Evolutionary conservation across 1,140 invertebrate species (phyloP).

Genomic region (Danaus melanippus): DNA sequence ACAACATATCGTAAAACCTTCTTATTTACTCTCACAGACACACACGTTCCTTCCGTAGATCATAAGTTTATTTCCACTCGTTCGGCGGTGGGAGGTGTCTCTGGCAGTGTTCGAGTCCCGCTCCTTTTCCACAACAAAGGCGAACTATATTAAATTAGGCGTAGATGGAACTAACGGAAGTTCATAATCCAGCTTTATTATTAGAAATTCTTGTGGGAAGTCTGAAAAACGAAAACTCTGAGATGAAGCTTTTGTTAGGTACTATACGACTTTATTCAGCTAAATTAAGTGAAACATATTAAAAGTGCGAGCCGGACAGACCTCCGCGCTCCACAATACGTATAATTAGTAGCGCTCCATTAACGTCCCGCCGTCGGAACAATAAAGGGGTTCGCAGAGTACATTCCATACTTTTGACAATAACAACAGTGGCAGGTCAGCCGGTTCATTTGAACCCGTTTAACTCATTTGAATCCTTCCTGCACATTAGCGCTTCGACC

Average conservation of each 20-base stretch:
- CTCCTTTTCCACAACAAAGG: slow-evolving; percentile 51
- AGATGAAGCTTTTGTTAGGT: too few relatives aligned
- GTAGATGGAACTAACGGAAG: slow-evolving; percentile 33
- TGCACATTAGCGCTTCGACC: slow-evolving; percentile 58
- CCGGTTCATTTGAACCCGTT: slow-evolving; percentile 46
- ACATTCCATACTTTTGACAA: slow-evolving; percentile 20
- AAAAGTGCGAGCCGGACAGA: too few relatives aligned
- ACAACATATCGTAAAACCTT: background rate
- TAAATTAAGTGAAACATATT: too few relatives aligned
- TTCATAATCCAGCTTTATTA: slow-evolving; percentile 9
- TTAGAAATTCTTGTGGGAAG: too few relatives aligned
- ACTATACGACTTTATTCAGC: too few relatives aligned
- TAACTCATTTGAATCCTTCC: slow-evolving; percentile 47
- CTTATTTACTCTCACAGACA: slow-evolving; percentile 39
- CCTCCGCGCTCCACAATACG: too few relatives aligned
- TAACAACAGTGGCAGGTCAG: slow-evolving; percentile 28
- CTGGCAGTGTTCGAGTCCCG: slow-evolving; percentile 59
- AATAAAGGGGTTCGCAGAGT: too few relatives aligned
- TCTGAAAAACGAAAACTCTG: too few relatives aligned
- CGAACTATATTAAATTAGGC: slow-evolving; percentile 59
- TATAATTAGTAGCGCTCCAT: too few relatives aligned
- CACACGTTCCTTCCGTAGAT: slow-evolving; percentile 67
- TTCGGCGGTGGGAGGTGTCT: slow-evolving; percentile 52
- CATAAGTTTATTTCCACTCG: slow-evolving; percentile 69
- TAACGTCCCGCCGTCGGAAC: too few relatives aligned